Evolutionary conservation across 2,797 vertebrate species (phyloP), one percentile per base, ranked within the genome.

Genomic region (Okamejei kenojei): DNA sequence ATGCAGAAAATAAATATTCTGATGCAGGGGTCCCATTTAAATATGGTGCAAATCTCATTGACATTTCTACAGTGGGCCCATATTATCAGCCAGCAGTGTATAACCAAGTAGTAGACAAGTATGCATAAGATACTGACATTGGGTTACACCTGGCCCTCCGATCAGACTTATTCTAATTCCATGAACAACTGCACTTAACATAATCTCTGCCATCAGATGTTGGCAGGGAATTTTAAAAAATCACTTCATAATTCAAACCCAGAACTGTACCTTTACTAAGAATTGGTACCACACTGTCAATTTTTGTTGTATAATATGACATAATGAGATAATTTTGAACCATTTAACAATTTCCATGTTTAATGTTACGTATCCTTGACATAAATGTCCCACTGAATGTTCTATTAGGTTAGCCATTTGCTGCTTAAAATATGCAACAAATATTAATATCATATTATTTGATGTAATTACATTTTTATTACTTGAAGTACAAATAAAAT

Each of bases 391-490:
- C 15, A 4, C 26, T 79, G 29, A 84, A 29, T 61, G 5, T 82
- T 38, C 19, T 38, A 45, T 21, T 80, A 38, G 35, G 45, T 80
- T 80, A 19, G 23, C 45, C 19, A 58, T 54, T 54, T 58, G 21
- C 21, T 54, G 23, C 19, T 61, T 17, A 58, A 84, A 84, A 29
- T 84, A 84, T 63, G 10, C 81, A 63, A 84, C 26, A 58, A 61
- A 84, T 13, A 61, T 84, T 54, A 84, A 58, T 84, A 58, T 82
- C 7, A 84, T 58, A 84, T 58, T 84, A 26, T 84, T 82, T 84
- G 23, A 61, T 61, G 26, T 61, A 29, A 84, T 84, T 84, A n/a
- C 58, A 84, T 61, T 84, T 84, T 15, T 58, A 79, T 79, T 21
- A 78, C 8, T 58, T 82, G 80, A 54, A 82, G 80, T 61, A 9